These are phyloP conservation scores for Meleagris gallopavo DNA, from an alignment of 2,113 vertebrate genomes.

Conservation along the genomic window DNA sequence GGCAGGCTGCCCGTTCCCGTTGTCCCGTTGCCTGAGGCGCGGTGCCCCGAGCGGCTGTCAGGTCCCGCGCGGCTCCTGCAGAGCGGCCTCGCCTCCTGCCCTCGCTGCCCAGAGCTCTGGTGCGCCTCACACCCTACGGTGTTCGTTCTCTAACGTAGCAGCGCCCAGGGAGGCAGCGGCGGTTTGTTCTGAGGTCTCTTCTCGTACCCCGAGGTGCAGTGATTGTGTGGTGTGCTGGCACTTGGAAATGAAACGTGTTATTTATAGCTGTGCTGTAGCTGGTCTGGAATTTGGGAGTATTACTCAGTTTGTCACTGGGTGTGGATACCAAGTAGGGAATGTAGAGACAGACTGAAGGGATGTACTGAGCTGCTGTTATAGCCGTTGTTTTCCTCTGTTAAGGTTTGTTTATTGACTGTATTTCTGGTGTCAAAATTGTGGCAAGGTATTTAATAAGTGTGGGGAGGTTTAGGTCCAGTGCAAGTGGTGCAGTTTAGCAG, in stretches of 20 bases:
- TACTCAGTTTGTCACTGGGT: slow-evolving; percentile 11
- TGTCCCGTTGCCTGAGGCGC: neutral
- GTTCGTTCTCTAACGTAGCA: fast-evolving
- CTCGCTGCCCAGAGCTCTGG: neutral
- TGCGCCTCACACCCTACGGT: neutral
- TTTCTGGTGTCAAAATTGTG: neutral
- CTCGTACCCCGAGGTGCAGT: neutral
- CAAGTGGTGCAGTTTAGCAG: neutral
- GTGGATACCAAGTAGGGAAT: neutral
- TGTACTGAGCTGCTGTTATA: fast-evolving
- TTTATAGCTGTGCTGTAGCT: slow-evolving; percentile 49
- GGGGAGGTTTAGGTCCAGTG: neutral
- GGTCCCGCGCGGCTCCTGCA: neutral
- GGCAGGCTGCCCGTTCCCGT: too few relatives aligned
- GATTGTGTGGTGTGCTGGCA: neutral
- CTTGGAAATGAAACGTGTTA: neutral
- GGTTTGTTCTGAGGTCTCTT: neutral
- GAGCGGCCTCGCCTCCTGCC: fast-evolving
- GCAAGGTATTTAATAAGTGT: neutral
- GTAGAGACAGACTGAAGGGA: neutral
- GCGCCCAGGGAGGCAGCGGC: too few relatives aligned
- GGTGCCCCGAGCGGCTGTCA: neutral
- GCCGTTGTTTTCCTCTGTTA: neutral
- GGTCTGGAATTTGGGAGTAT: slow-evolving; percentile 3
- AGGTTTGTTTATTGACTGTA: neutral